Evolutionary conservation across 2,113 vertebrate genomes (phyloP).

Genomic region (Odontophorus gujanensis): DNA sequence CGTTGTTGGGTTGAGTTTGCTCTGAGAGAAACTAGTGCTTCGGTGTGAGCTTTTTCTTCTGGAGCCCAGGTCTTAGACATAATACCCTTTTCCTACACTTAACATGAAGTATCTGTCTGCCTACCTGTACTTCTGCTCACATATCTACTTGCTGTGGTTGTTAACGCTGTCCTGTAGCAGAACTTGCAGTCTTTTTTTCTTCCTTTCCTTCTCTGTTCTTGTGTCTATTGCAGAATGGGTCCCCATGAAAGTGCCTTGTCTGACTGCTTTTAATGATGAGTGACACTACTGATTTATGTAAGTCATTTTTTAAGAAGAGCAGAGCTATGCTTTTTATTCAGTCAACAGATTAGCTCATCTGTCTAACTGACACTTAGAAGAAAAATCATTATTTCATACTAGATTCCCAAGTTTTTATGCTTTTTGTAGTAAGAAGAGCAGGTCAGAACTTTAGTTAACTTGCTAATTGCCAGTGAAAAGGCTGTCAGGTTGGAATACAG

Average conservation of each 20-base stretch:
- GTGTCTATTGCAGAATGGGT: accelerated
- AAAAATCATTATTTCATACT: neutral
- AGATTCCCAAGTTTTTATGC: neutral
- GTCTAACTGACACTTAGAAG: neutral
- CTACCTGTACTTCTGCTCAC: neutral
- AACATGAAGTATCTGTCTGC: neutral
- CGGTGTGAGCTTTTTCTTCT: neutral
- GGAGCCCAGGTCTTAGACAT: neutral
- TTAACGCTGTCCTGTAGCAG: neutral
- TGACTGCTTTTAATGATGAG: neutral
- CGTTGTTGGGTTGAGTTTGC: neutral
- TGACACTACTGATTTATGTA: neutral
- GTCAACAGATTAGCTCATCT: neutral
- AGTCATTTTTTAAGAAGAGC: neutral
- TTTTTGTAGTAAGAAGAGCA: neutral
- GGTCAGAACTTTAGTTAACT: neutral
- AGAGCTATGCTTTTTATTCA: neutral
- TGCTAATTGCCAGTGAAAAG: neutral
- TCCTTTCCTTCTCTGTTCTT: neutral
- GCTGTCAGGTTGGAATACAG: neutral
- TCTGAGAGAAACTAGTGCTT: neutral
- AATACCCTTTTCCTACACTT: neutral
- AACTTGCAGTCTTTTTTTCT: neutral
- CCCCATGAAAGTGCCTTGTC: neutral
- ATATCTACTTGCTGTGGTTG: neutral